These are phyloP conservation scores for Megastigmus dorsalis DNA, from an alignment of 2,888 invertebrate species.

Conservation along the genomic window DNA sequence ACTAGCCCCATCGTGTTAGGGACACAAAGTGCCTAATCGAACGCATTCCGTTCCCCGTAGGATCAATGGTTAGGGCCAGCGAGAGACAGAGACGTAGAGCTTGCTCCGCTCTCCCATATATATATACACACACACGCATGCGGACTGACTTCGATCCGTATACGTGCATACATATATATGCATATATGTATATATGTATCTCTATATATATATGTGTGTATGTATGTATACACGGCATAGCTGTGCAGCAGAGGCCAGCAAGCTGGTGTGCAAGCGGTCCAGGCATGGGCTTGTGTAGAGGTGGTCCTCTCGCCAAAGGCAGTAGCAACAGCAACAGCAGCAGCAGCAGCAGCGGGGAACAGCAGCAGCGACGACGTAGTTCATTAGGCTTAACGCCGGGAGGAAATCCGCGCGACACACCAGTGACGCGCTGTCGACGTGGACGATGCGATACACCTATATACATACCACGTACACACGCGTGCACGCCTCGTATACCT, in stretches of 20 bases:
- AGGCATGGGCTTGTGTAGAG: neutral
- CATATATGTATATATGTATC: neutral
- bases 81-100: neutral
- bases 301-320: neutral
- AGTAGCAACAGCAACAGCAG: neutral
- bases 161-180: neutral
- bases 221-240: neutral
- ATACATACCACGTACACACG: neutral
- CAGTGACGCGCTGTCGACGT: conserved; percentile 8
- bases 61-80: conserved; percentile 11
- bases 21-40: conserved; percentile 45
- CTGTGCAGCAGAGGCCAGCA: neutral
- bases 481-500: too few species aligned
- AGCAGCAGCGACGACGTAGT: conserved; percentile 22
- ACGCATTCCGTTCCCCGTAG: conserved; percentile 32
- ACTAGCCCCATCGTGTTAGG: conserved; percentile 19
- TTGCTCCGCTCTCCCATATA: too few species aligned
- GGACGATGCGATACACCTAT: neutral
- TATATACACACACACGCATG: neutral
- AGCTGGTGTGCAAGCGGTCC: neutral
- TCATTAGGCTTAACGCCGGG: conserved; percentile 38
- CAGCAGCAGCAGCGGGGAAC: neutral
- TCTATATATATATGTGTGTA: neutral
- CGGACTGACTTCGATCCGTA: neutral
- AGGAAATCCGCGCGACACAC: conserved; percentile 23